Base-by-base conservation (phyloP, 2,113 vertebrate genomes). In the Cyprinus carpio region DNA sequence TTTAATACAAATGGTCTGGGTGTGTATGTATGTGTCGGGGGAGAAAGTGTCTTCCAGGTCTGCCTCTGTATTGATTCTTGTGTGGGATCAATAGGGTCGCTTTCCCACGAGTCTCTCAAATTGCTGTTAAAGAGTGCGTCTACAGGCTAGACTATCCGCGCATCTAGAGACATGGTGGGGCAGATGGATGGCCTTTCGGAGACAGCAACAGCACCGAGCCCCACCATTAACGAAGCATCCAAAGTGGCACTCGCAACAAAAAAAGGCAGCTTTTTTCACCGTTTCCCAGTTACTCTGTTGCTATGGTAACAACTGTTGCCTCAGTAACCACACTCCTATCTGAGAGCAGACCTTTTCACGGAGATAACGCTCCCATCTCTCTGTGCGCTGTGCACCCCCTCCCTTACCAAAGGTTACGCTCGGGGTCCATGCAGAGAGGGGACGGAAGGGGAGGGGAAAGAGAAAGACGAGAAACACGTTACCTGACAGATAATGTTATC, bases 401-500 rank as follows among this genome's bases (percentile, higher is more conserved):
- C 89, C 87, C 90, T 87, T 89, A 87, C 0, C 65, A 85, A 91
- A 86, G 89, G 89, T 86, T 87, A 90, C 88, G 88, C 90, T 93
- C 93, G 87, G 90, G 81, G 91, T 92, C 89, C 95, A 94, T 94
- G 92, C 91, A 92, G 88, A 91, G 86, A 90, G 90, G 90, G 91
- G 88, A 81, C 83, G 91, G 87, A 91, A 60, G 67, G 89, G 90
- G 90, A 58, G 46, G 62, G 46, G 89, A 88, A 90, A 93, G 93
- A 91, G 87, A 94, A 94, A 94, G 93, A 93, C 91, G 90, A 93
- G 92, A 95, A 94, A 92, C 92, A 95, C 95, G 90, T 95, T 92
- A 96, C 93, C 92, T 92, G 96, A 92, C 95, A 96, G 95, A 96
- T 92, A 96, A 95, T 93, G 93, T 96, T 96, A 96, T 95, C 91